Percentiles rank a stretch among this genome's conserved stretches.
phyloP scores from a whole-genome alignment of 2,888 invertebrate species.

The Drosophila pseudotalamancana region DNA sequence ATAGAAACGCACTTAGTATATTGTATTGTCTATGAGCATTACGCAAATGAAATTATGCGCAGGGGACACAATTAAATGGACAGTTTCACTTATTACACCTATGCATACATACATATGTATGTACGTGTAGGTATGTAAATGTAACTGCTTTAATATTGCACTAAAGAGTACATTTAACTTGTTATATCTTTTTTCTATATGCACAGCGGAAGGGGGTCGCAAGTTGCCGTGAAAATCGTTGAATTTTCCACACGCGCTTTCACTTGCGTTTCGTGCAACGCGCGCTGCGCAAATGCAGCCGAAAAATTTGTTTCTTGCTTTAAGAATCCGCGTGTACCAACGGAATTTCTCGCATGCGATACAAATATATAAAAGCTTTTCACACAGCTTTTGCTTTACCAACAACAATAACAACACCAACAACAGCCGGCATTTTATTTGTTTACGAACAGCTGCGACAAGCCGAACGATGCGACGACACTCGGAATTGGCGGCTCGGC shows the following conservation, averaged over 20 bases:
- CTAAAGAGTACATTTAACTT: conserved; percentile 23
- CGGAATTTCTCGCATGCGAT: conserved; percentile 48
- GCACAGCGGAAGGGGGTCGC: not conserved
- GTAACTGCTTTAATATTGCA: conserved; percentile 20
- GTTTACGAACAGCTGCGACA: conserved; percentile 58
- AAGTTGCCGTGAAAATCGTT: conserved; percentile 38
- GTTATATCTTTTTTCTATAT: conserved; percentile 9
- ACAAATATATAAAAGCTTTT: conserved; percentile 41
- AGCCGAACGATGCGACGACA: conserved; percentile 12
- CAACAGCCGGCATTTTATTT: conserved; percentile 58
- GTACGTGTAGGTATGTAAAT: not conserved
- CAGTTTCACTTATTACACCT: conserved; percentile 19
- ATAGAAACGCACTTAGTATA: conserved; percentile 19
- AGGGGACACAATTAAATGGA: conserved; percentile 42
- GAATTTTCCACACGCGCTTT: conserved; percentile 53
- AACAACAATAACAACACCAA: conserved; percentile 35
- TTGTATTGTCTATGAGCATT: conserved; percentile 26
- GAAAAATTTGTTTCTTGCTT: conserved; percentile 48
- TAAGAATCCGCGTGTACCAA: conserved; percentile 38
- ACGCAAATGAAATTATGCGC: conserved; percentile 29
- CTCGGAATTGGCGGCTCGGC: not conserved
- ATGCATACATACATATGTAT: not conserved
- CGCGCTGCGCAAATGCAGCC: conserved; percentile 75
- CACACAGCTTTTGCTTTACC: conserved; percentile 25
- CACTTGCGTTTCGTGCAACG: conserved; percentile 72